These are phyloP conservation scores for Sclerodermus sp. DNA, from an alignment of 2,888 invertebrate genomes.

Conservation along the genomic window DNA sequence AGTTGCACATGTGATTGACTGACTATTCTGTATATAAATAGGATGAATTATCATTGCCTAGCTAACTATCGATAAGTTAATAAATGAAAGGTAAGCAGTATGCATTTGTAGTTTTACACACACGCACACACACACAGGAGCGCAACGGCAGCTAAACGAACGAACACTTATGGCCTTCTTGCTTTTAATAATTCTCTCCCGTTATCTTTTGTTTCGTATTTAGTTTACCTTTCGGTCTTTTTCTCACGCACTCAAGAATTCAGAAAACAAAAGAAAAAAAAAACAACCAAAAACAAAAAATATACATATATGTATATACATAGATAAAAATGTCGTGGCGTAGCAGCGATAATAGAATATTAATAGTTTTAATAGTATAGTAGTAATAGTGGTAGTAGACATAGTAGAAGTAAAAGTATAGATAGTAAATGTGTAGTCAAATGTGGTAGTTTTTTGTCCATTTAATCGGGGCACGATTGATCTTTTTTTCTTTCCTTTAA, in stretches of 20 bases:
- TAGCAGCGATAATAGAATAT: conserved; percentile 32
- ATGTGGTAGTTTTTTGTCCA: conserved; percentile 20
- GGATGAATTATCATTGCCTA: conserved; percentile 35
- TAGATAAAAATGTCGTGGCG: conserved; percentile 33
- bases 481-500: conserved; percentile 1
- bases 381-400: conserved; percentile 33
- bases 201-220: conserved; percentile 10
- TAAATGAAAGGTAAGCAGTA: conserved; percentile 38
- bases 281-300: too few relatives aligned
- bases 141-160: conserved; percentile 53
- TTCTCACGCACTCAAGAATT: conserved; percentile 29
- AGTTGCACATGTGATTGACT: conserved; percentile 46
- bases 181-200: conserved; percentile 17
- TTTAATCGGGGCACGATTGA: conserved; percentile 24
- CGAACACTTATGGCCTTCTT: conserved; percentile 54
- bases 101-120: conserved; percentile 20
- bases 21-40: conserved; percentile 38
- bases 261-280: too few relatives aligned
- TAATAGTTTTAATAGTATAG: conserved; percentile 31
- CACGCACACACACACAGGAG: conserved; percentile 36
- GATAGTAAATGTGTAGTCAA: conserved; percentile 27
- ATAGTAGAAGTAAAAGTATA: conserved; percentile 33
- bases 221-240: conserved; percentile 8
- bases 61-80: conserved; percentile 32
- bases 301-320: conserved; percentile 19